phyloP scores from a whole-genome alignment of 2,797 vertebrate genomes.

The Antrozous pallidus region DNA sequence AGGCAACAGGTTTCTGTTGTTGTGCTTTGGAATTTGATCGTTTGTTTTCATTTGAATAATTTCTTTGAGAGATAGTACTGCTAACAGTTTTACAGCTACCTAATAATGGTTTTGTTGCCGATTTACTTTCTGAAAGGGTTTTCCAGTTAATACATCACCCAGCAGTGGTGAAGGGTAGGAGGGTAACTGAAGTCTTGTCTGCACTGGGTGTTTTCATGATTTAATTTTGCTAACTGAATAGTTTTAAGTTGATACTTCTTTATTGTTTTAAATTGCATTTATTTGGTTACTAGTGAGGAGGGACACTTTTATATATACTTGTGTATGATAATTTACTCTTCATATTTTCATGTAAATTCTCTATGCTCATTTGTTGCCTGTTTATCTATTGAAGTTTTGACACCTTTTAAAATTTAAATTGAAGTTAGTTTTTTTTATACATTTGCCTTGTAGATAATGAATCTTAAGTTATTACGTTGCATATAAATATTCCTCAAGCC shows the following conservation, averaged over 20 bases:
- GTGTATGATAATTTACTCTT: background rate
- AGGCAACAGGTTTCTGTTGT: background rate
- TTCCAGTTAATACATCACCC: background rate
- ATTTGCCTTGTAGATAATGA: conserved; percentile 21
- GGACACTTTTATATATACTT: background rate
- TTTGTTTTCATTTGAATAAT: background rate
- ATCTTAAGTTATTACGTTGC: background rate
- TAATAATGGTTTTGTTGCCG: background rate
- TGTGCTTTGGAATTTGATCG: background rate
- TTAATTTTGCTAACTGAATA: background rate
- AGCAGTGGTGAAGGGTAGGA: background rate
- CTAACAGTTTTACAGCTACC: background rate
- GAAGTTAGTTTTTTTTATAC: background rate
- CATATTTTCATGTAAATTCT: background rate
- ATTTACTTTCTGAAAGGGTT: background rate
- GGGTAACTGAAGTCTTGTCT: background rate
- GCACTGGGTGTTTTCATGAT: background rate
- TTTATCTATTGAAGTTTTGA: background rate
- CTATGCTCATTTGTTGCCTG: background rate
- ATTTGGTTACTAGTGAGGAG: background rate
- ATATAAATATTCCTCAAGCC: background rate
- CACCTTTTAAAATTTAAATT: conserved; percentile 6
- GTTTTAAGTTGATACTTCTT: background rate
- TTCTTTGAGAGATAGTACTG: background rate
- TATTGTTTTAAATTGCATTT: background rate